Conservation (phyloP, 2,113 vertebrate species). For the Casuarius casuarius region DNA sequence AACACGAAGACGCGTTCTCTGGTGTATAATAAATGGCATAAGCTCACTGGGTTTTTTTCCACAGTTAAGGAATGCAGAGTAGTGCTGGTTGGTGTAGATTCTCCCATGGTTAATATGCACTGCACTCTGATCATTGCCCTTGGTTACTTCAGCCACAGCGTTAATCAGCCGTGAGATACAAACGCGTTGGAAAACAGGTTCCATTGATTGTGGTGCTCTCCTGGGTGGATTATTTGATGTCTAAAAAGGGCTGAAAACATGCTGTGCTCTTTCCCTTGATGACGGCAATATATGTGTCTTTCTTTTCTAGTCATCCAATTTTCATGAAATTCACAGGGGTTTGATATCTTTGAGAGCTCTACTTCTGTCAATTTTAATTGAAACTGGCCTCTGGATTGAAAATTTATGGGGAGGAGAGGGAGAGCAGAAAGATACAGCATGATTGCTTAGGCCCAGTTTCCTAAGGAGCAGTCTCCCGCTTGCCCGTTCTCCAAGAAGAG, state of each 20-base stretch:
- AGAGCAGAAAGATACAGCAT: neutral
- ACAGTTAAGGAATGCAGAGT: neutral
- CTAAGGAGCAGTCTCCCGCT: neutral
- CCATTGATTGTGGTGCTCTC: neutral
- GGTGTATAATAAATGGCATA: neutral
- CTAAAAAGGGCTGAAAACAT: neutral
- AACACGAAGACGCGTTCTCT: neutral
- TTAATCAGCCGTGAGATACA: neutral
- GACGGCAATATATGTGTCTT: neutral
- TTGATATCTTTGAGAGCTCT: neutral
- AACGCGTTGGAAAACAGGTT: neutral
- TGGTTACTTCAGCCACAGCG: fast-evolving
- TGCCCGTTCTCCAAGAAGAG: neutral
- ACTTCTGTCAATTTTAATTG: neutral
- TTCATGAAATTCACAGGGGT: neutral
- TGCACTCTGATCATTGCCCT: fast-evolving
- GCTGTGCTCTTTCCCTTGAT: neutral
- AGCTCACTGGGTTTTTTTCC: neutral
- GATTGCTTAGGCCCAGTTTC: neutral
- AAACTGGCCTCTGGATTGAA: neutral
- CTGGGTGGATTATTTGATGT: neutral
- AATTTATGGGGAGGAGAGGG: neutral
- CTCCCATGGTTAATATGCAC: neutral
- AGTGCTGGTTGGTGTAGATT: neutral
- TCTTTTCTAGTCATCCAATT: neutral